These are phyloP conservation scores for Anastrepha obliqua DNA, from an alignment of 1,140 invertebrate genomes.

Conservation along the genomic window DNA sequence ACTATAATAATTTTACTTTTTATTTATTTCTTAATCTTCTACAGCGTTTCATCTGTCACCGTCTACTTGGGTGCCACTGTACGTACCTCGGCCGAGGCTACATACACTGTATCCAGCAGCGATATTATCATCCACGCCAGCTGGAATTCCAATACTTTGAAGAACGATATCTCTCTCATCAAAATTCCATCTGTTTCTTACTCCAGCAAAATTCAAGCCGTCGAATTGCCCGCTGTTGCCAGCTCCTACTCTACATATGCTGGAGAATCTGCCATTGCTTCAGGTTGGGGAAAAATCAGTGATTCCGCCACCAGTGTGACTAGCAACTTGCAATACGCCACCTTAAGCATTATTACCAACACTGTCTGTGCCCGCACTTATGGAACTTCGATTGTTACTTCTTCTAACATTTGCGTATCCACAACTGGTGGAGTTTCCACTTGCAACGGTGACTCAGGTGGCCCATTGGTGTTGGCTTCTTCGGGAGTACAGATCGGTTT, in stretches of 20 bases:
- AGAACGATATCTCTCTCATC: conserved; percentile 70
- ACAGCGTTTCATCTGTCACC: neutral
- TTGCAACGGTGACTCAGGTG: conserved; percentile 71
- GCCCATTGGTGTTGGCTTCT: conserved; percentile 72
- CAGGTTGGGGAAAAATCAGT: conserved; percentile 65
- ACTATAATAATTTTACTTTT: too few species aligned
- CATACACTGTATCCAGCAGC: neutral
- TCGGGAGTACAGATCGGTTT: conserved; percentile 73
- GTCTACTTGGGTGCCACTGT: conserved; percentile 1
- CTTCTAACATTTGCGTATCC: conserved; percentile 65
- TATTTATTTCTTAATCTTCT: neutral
- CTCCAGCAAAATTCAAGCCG: conserved; percentile 56
- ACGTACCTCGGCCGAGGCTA: neutral
- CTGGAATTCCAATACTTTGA: conserved; percentile 57
- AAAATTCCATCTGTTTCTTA: conserved; percentile 60
- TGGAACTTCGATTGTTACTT: conserved; percentile 58
- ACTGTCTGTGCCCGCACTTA: conserved; percentile 54
- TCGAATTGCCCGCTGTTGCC: conserved; percentile 59
- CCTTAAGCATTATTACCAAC: conserved; percentile 60
- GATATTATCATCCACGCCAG: neutral
- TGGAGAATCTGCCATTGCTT: conserved; percentile 61
- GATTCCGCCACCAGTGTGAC: conserved; percentile 56
- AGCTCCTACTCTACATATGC: conserved; percentile 64
- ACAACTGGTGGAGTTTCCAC: conserved; percentile 65
- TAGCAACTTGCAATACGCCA: conserved; percentile 58